phyloP scores from a whole-genome alignment of 2,888 invertebrate species.

The Synergus umbraculus region DNA sequence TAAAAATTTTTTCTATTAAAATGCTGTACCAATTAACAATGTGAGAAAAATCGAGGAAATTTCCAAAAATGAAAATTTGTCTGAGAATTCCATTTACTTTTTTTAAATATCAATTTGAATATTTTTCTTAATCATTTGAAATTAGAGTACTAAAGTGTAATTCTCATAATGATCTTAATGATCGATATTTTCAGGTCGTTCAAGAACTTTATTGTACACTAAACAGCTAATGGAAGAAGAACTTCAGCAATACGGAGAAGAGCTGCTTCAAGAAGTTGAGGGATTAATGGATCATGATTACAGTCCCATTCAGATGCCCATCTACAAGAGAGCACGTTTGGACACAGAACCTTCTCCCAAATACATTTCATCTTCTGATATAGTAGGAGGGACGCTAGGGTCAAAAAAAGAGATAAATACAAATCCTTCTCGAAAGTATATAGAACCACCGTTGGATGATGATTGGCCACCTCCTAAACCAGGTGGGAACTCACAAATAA shows the following conservation, averaged over 20 bases:
- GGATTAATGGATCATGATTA: slow-evolving; percentile 74
- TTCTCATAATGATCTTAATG: neutral
- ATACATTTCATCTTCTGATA: slow-evolving; percentile 58
- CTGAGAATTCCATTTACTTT: no score
- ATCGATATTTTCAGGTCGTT: slow-evolving; percentile 67
- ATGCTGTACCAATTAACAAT: neutral
- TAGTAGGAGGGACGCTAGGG: slow-evolving; percentile 63
- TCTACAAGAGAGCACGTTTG: slow-evolving; percentile 68
- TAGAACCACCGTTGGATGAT: slow-evolving; percentile 81
- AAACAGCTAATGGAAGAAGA: slow-evolving; percentile 71
- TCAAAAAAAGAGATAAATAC: slow-evolving; percentile 50
- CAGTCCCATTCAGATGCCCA: slow-evolving; percentile 69
- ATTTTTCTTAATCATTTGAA: no score
- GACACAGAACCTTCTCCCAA: slow-evolving; percentile 63
- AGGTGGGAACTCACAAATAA: slow-evolving; percentile 53
- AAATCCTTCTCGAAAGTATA: slow-evolving; percentile 74
- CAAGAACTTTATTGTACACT: slow-evolving; percentile 72
- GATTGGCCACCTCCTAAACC: slow-evolving; percentile 80
- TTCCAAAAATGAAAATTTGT: no score
- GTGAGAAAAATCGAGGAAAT: neutral
- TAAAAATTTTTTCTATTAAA: neutral
- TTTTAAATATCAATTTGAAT: no score
- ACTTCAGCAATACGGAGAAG: slow-evolving; percentile 72
- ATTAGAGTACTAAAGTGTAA: no score
- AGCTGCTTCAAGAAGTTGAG: slow-evolving; percentile 72